A percentile compares a stretch with the other conserved stretches of the same genome.
Evolutionary conservation across 2,113 vertebrate genomes (phyloP).

Genomic region (Xenus cinereus): DNA sequence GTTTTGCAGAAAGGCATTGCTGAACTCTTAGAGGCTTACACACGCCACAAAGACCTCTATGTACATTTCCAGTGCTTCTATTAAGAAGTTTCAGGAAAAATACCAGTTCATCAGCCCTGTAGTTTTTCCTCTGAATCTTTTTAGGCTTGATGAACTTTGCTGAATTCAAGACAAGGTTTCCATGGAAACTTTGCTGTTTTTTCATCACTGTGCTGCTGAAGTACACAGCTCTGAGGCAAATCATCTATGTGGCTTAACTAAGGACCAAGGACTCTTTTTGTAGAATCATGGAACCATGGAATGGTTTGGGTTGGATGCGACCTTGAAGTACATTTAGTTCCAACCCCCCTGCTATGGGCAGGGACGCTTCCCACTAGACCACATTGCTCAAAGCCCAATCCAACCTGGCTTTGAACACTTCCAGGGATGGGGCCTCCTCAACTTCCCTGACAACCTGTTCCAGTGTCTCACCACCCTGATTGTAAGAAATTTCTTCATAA

Average conservation of each 20-base stretch:
- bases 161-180: conserved; percentile 29
- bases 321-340: neutral
- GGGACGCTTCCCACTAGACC: neutral
- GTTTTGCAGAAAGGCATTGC: neutral
- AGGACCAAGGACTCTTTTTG: neutral
- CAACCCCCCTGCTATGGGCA: fast-evolving
- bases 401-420: neutral
- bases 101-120: neutral
- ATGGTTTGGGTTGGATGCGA: neutral
- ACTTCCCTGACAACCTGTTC: neutral
- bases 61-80: neutral
- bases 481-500: neutral
- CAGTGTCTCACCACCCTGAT: neutral
- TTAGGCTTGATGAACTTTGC: conserved; percentile 44
- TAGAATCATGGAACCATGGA: neutral
- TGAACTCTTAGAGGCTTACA: neutral
- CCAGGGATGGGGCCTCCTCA: neutral
- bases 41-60: neutral
- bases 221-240: neutral
- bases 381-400: fast-evolving
- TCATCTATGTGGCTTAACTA: neutral
- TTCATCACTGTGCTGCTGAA: neutral
- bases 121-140: neutral
- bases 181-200: conserved; percentile 16
- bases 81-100: neutral